Percentiles rank a stretch among this genome's conserved stretches.
Conservation (phyloP, 2,888 invertebrate genomes). For the Eupithecia vulgata region DNA sequence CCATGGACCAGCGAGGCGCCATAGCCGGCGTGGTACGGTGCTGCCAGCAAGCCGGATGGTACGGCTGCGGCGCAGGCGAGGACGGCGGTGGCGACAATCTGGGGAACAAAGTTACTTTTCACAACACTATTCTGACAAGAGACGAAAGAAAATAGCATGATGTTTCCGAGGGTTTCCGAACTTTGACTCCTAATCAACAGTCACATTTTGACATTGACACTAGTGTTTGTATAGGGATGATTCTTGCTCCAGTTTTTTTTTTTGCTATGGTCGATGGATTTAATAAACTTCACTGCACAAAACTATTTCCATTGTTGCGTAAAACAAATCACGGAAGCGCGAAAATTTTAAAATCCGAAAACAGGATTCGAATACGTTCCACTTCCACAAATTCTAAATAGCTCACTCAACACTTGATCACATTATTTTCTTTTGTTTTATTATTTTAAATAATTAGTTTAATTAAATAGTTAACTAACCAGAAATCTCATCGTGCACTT, state of each 20-base stretch:
- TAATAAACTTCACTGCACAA: constrained; percentile 7
- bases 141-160: background rate
- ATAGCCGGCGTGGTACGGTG: constrained; percentile 57
- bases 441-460: constrained; percentile 8
- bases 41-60: constrained; percentile 72
- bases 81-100: constrained; percentile 84
- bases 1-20: constrained; percentile 45
- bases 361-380: background rate
- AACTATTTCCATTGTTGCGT: constrained; percentile 3
- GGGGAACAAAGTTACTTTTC: constrained; percentile 44
- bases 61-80: constrained; percentile 77
- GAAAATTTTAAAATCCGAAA: background rate
- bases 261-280: background rate
- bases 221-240: background rate
- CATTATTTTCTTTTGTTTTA: background rate
- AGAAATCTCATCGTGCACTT: constrained; percentile 83
- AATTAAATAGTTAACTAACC: constrained; percentile 63
- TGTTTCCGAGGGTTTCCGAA: background rate
- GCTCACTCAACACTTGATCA: constrained; percentile 2
- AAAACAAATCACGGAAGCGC: constrained; percentile 12
- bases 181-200: background rate
- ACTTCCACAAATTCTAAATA: background rate
- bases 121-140: background rate
- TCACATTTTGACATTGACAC: background rate
- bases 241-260: background rate